Base-by-base conservation (phyloP, 2,797 vertebrate species). In the Micrastur ruficollis region DNA sequence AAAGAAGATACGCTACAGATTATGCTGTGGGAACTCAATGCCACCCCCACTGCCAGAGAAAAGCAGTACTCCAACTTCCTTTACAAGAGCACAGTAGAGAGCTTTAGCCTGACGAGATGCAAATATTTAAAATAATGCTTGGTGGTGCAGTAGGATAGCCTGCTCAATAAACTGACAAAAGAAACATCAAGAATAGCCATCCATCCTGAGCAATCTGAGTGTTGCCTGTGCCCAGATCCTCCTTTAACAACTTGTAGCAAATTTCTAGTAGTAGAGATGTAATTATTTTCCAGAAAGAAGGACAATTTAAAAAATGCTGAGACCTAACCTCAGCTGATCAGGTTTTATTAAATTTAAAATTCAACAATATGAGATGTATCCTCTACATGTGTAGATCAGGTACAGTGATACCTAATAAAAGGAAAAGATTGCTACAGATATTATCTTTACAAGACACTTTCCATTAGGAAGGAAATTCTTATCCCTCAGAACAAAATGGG, bases 291-390 rank as follows among this genome's bases (percentile, higher is more conserved):
- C 62, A 90, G 62, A 81, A 86, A 34, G n/a, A 93, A 81, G 63
- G 58, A n/a, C 55, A 91, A 36, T 68, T 89, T 80, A 8, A 73
- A 94, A 85, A 85, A 73, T 80, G 11, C 46, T 73, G 42, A 65
- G 31, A 34, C 36, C 31, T 74, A 91, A 81, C 36, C 65, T 63
- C 38, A 67, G 13, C 61, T 81, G 67, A 71, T 91, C 79, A 83
- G 61, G 5, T 86, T 94, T 89, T 84, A 70, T 79, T 95, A 70
- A 80, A 84, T 84, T 90, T 93, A 66, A 61, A 70, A 81, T 89
- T 92, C 58, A 79, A 32, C 18, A 20, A 21, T 88, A 83, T 91
- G 70, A 86, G 86, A 78, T 78, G 34, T 74, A 25, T 81, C 36
- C n/a, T 83, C 19, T 63, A 31, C 11, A 9, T 44, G 61, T 81